These are phyloP conservation scores for Crypturellus undulatus DNA, from an alignment of 2,113 vertebrate species.

Conservation along the genomic window DNA sequence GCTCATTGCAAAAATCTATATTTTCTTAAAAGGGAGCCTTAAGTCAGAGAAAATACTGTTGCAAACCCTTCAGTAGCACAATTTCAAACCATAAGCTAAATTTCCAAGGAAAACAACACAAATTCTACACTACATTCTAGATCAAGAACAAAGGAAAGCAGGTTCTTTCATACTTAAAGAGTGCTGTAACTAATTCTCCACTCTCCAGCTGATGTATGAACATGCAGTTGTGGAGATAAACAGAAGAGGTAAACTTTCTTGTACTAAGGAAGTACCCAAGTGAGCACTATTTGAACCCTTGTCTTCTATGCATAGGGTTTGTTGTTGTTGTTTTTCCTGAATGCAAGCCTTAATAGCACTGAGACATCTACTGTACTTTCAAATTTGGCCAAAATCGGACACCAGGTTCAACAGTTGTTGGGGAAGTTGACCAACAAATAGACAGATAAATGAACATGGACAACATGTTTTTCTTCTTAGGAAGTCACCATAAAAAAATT, in stretches of 20 bases:
- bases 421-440: background rate
- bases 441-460: background rate
- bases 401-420: background rate
- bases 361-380: background rate
- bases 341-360: background rate
- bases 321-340: background rate
- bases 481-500: constrained; percentile 32
- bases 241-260: background rate
- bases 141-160: background rate
- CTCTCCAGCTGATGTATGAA: background rate
- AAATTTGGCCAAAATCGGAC: background rate
- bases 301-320: background rate
- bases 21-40: background rate
- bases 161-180: background rate
- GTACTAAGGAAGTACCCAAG: background rate
- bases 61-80: background rate
- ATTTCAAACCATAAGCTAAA: background rate
- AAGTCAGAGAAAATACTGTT: background rate
- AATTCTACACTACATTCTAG: background rate
- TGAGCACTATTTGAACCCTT: background rate
- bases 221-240: background rate
- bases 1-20: background rate
- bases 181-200: background rate
- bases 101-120: background rate
- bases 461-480: background rate